Conservation (phyloP, 1,140 invertebrate genomes). For the Lineus longissimus region DNA sequence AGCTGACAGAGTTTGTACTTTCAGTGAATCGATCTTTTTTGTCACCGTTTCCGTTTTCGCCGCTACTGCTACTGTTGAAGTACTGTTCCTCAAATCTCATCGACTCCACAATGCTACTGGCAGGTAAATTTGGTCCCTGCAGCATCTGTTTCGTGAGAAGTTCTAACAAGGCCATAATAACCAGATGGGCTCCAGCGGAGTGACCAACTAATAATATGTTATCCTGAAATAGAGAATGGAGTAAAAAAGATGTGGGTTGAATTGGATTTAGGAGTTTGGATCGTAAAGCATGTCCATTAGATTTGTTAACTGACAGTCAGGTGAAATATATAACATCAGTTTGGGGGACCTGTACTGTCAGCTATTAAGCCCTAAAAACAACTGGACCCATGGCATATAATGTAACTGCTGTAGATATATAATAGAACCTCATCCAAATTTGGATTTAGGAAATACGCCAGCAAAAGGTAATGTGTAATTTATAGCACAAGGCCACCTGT, state of each 20-base stretch:
- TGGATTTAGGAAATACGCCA: too few relatives aligned
- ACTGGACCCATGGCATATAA: too few relatives aligned
- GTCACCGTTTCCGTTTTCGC: not conserved
- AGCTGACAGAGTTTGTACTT: not conserved
- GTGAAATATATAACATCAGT: too few relatives aligned
- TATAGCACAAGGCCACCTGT: too few relatives aligned
- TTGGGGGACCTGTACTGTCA: too few relatives aligned
- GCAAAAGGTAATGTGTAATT: too few relatives aligned
- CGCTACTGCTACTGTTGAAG: slow-evolving; percentile 1
- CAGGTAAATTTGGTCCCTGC: slow-evolving; percentile 3
- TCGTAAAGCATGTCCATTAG: too few relatives aligned
- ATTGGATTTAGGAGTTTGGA: not conserved
- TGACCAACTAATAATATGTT: slow-evolving; percentile 47
- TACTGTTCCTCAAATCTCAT: slow-evolving; percentile 8
- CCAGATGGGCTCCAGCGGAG: slow-evolving; percentile 48
- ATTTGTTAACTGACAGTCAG: too few relatives aligned
- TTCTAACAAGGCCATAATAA: slow-evolving; percentile 43
- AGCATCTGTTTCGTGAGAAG: slow-evolving; percentile 33
- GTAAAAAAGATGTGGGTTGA: not conserved
- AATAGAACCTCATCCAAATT: too few relatives aligned
- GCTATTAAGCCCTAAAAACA: too few relatives aligned
- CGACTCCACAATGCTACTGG: slow-evolving; percentile 6
- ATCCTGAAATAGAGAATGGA: slow-evolving; percentile 27
- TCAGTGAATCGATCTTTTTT: not conserved
- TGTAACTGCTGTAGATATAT: too few relatives aligned